Conservation (phyloP, 2,113 vertebrate species). For the Candoia aspera region DNA sequence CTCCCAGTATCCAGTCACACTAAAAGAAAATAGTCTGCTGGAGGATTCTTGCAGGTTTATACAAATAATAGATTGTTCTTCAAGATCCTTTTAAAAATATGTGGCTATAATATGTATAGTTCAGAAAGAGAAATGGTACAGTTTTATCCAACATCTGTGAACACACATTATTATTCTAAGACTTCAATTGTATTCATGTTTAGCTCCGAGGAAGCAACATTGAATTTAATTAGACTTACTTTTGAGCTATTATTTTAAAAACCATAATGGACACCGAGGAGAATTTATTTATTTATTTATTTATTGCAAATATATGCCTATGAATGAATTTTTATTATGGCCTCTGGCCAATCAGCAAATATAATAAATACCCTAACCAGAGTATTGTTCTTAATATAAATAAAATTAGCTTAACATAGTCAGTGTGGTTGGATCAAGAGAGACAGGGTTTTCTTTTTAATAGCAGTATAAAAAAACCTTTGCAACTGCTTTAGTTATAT, state of each 20-base stretch:
- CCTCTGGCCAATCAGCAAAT: background rate
- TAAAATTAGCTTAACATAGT: background rate
- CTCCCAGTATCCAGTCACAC: background rate
- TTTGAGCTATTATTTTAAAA: background rate
- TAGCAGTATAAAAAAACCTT: background rate
- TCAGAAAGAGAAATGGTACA: background rate
- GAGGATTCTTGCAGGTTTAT: background rate
- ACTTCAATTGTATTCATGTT: background rate
- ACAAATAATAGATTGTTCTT: background rate
- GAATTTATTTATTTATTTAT: background rate
- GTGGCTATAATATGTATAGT: background rate
- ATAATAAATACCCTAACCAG: background rate
- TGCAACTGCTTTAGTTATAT: background rate
- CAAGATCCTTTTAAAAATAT: background rate
- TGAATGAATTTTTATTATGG: background rate
- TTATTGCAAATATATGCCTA: background rate
- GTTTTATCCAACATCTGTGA: background rate
- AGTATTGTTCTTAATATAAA: background rate
- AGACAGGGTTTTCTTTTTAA: background rate
- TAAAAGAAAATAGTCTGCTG: background rate
- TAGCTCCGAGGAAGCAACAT: background rate
- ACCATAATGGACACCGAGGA: background rate
- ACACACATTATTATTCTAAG: background rate
- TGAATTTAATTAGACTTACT: background rate
- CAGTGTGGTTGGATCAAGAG: background rate